phyloP scores from a whole-genome alignment of 2,113 vertebrate species.

The Phylloscopus trochiloides region DNA sequence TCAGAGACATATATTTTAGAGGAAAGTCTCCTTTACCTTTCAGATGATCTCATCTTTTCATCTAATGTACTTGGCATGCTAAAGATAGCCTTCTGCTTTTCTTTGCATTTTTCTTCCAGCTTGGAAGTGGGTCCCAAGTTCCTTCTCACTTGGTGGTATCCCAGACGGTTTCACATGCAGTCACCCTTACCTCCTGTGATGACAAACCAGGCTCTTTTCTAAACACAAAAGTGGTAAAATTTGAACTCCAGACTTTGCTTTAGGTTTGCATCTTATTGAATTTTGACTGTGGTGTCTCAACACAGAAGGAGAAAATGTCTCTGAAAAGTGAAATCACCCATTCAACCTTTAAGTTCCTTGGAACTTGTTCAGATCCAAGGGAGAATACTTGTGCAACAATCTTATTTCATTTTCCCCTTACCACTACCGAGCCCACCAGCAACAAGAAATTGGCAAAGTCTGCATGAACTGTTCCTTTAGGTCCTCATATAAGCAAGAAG shows the following conservation, averaged over 20 bases:
- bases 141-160: neutral
- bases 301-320: neutral
- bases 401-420: neutral
- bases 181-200: neutral
- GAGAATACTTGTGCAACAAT: neutral
- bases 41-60: constrained; percentile 1
- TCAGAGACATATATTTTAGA: constrained; percentile 42
- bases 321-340: neutral
- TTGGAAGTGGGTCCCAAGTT: constrained; percentile 13
- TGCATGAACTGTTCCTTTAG: neutral
- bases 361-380: neutral
- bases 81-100: constrained; percentile 25
- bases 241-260: constrained; percentile 1
- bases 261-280: neutral
- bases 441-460: neutral
- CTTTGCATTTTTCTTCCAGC: constrained; percentile 11
- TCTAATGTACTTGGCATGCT: constrained; percentile 15
- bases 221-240: neutral
- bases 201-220: neutral
- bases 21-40: constrained; percentile 38
- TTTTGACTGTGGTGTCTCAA: neutral
- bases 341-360: neutral
- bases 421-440: neutral
- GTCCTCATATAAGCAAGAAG: neutral
- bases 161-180: neutral